Conservation (phyloP, 2,888 invertebrate species). For the Acheta domesticus region DNA sequence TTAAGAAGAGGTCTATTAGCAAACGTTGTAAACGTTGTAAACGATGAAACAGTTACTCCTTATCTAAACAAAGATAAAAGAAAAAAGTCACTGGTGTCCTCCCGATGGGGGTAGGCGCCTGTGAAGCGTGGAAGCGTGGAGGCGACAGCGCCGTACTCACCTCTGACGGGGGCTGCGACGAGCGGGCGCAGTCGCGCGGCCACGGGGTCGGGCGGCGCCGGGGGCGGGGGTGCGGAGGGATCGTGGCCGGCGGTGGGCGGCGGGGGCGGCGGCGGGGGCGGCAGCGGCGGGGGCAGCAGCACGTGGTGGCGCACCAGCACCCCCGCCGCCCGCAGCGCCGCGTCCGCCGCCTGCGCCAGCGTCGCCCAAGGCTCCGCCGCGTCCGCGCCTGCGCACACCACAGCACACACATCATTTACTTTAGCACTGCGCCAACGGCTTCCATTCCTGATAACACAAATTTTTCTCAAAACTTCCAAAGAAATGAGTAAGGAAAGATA, state of each 20-base stretch:
- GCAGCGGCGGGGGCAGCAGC: neutral
- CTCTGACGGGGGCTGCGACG: neutral
- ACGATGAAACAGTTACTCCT: too few relatives aligned
- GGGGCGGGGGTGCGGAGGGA: neutral
- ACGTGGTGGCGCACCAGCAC: neutral
- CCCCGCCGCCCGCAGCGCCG: neutral
- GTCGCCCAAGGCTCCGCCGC: neutral
- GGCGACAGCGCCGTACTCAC: neutral
- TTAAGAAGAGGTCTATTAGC: too few relatives aligned
- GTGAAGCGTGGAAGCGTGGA: too few relatives aligned
- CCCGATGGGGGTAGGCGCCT: too few relatives aligned
- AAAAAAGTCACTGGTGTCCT: too few relatives aligned
- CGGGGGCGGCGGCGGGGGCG: neutral
- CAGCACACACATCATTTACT: neutral
- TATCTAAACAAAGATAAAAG: too few relatives aligned
- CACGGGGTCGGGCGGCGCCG: neutral
- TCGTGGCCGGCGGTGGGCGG: neutral
- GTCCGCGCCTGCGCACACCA: neutral
- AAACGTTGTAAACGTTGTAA: too few relatives aligned
- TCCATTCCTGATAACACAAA: too few relatives aligned
- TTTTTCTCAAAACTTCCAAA: too few relatives aligned
- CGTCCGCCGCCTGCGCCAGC: conserved; percentile 8
- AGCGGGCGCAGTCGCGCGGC: neutral
- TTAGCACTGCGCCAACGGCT: neutral
- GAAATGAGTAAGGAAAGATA: too few relatives aligned